A percentile compares a stretch with the other conserved stretches of the same genome.
Evolutionary conservation across 2,888 invertebrate genomes (phyloP).

Genomic region (Ectobius pallidus): DNA sequence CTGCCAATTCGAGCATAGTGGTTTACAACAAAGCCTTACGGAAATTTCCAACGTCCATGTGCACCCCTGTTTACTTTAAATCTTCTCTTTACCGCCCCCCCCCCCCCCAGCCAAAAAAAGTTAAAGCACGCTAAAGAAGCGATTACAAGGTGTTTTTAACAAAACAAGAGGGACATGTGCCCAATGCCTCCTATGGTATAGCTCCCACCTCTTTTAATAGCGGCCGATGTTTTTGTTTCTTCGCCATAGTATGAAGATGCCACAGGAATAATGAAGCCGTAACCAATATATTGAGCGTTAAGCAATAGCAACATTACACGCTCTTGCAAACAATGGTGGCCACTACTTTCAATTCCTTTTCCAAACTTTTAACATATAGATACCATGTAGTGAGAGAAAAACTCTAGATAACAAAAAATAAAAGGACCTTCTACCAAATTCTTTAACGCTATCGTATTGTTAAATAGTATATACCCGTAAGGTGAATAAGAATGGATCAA

Average conservation of each 20-base stretch:
- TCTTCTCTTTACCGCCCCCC: no score
- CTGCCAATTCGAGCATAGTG: no score
- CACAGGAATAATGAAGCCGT: conserved; percentile 32
- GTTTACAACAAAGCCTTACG: no score
- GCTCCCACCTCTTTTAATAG: conserved; percentile 3
- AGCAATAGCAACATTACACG: conserved; percentile 3
- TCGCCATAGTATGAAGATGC: conserved; percentile 18
- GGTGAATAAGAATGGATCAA: conserved; percentile 3
- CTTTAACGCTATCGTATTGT: not conserved
- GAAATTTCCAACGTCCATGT: no score
- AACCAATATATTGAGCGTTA: conserved; percentile 13
- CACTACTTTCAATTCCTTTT: conserved; percentile 11
- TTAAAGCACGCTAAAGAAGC: no score
- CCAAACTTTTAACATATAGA: conserved; percentile 11
- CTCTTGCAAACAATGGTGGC: not conserved
- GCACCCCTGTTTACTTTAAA: no score
- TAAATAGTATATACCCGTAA: not conserved
- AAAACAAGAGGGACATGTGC: no score
- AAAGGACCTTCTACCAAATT: not conserved
- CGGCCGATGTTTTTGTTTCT: conserved; percentile 19
- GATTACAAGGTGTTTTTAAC: no score
- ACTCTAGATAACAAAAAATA: conserved; percentile 10
- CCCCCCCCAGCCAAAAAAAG: no score
- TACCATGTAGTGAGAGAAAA: conserved; percentile 5
- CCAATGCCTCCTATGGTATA: no score